Conservation (phyloP, 2,888 invertebrate genomes). For the Parnassius orleans region DNA sequence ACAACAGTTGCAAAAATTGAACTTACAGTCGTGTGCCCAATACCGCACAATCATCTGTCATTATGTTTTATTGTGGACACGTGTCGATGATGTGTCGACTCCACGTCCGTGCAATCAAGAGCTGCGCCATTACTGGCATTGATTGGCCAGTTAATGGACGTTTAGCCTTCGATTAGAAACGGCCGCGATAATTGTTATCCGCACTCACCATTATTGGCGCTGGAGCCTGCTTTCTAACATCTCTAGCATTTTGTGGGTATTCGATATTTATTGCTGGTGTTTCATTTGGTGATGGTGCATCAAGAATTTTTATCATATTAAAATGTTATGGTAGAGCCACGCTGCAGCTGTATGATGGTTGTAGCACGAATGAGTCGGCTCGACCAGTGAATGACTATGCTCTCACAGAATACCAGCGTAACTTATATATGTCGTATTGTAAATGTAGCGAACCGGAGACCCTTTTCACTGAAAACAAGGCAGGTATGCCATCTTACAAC, state of each 20-base stretch:
- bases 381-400: too few relatives aligned
- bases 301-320: too few relatives aligned
- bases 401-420: too few relatives aligned
- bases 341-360: too few relatives aligned
- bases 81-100: slow-evolving; percentile 23
- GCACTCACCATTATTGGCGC: slow-evolving; percentile 25
- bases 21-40: slow-evolving; percentile 15
- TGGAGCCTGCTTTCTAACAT: slow-evolving; percentile 18
- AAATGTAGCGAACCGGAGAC: too few relatives aligned
- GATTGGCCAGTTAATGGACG: slow-evolving; percentile 32
- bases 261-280: not conserved
- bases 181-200: slow-evolving; percentile 30
- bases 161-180: slow-evolving; percentile 28
- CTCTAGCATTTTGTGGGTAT: slow-evolving; percentile 1
- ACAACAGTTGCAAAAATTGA: slow-evolving; percentile 14
- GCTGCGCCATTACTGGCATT: slow-evolving; percentile 26
- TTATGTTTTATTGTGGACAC: slow-evolving; percentile 25
- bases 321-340: too few relatives aligned
- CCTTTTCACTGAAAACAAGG: too few relatives aligned
- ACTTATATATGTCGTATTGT: too few relatives aligned
- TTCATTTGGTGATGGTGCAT: not conserved
- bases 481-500: too few relatives aligned
- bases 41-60: slow-evolving; percentile 24
- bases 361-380: too few relatives aligned
- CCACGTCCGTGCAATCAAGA: slow-evolving; percentile 23